Evolutionary conservation across 2,888 invertebrate genomes (phyloP).

Genomic region (Zelleria hepariella): DNA sequence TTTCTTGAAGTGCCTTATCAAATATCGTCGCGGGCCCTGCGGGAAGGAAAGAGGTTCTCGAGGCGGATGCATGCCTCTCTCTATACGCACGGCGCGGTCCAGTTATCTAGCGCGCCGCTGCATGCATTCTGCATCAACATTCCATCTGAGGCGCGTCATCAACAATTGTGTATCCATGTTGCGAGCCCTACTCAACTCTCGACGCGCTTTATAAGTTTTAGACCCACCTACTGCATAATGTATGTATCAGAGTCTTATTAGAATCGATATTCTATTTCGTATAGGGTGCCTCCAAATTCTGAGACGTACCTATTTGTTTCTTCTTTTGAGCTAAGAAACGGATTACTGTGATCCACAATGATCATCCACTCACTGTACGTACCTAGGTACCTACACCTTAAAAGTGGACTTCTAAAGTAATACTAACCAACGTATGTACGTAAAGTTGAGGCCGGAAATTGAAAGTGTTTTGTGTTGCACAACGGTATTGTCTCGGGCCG

Average conservation of each 20-base stretch:
- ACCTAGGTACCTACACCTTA: too few species aligned
- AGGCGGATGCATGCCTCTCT: conserved; percentile 20
- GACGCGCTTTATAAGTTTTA: background rate
- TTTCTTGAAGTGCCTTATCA: conserved; percentile 30
- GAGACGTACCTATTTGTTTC: too few species aligned
- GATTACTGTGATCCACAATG: too few species aligned
- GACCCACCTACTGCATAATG: background rate
- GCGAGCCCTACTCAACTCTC: background rate
- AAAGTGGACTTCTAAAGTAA: too few species aligned
- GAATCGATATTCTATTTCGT: conserved; percentile 9
- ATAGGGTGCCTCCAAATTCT: too few species aligned
- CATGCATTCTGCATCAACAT: conserved; percentile 59
- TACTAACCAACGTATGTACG: too few species aligned
- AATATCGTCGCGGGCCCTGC: conserved; percentile 27
- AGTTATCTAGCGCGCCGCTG: conserved; percentile 31
- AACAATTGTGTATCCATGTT: conserved; percentile 33
- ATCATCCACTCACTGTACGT: too few species aligned
- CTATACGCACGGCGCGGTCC: conserved; percentile 16
- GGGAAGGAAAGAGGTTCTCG: conserved; percentile 20
- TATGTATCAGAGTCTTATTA: background rate
- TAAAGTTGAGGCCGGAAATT: too few species aligned
- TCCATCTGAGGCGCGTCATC: conserved; percentile 56
- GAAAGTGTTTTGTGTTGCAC: conserved; percentile 51
- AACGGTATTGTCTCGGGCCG: conserved; percentile 46
- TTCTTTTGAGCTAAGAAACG: too few species aligned